Evolutionary conservation across 2,113 vertebrate species (phyloP), one percentile per base, ranked within the genome.

Genomic region (Nicator chloris): DNA sequence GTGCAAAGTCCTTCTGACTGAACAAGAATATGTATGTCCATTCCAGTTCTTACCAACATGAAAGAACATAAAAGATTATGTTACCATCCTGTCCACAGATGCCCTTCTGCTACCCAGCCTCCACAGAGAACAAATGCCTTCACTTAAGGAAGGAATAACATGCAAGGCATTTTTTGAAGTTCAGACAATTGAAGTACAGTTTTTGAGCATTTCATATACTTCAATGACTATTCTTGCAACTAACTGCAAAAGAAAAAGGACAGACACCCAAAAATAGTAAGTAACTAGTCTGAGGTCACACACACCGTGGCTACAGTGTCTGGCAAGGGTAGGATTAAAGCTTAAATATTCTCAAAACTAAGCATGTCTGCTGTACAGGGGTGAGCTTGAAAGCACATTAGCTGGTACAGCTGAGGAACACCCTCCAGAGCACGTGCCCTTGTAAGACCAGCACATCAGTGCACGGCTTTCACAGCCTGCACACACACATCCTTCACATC

Each of bases 61-160:
- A 95, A 91, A 92, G 81, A 90, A 89, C 39, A 79, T 72, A 82
- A 93, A 87, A 92, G 84, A 72, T 60, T 45, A 14, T 37, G 65
- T 24, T 85, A 33, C 42, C 39, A 70, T 70, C 51, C 81, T 82
- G 45, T 45, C 59, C 66, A 68, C 7, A 77, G 54, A 68, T 4
- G 9, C 30, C 51, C 60, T 91, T 82, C 53, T 72, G 53, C 53
- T 68, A 82, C 11, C 28, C 70, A 85, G 57, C 23, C 35, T 40
- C 80, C 42, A 65, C 0, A 0, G 54, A 90, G 93, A 80, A 80
- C 71, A 97, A 90, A 92, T 54, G 16, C 49, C 42, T 69, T 69
- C 73, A 84, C 63, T 76, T 72, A 91, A 22, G 39, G 50, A 85
- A 82, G 35, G 23, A 92, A 90, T 59, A 86, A 84, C n/a, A 77